Evolutionary conservation across 2,888 invertebrate species (phyloP).

Genomic region (Sisyra nigra): DNA sequence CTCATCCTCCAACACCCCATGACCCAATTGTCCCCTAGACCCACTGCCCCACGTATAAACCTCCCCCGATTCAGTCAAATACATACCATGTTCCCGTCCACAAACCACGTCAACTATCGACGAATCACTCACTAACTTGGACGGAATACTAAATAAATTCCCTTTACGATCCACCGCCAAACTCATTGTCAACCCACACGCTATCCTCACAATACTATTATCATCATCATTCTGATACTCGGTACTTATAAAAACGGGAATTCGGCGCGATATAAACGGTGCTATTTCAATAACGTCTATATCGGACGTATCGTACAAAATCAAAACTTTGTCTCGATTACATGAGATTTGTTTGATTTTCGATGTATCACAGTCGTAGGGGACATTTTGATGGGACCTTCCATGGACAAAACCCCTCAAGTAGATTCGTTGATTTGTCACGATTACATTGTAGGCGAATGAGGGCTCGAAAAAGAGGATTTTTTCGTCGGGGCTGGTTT

Average conservation of each 20-base stretch:
- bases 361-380: slow-evolving; percentile 2
- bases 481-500: slow-evolving; percentile 1
- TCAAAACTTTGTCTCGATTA: slow-evolving; percentile 18
- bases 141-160: slow-evolving; percentile 43
- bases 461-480: neutral
- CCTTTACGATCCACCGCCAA: slow-evolving; percentile 31
- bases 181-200: slow-evolving; percentile 29
- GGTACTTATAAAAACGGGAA: slow-evolving; percentile 15
- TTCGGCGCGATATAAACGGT: slow-evolving; percentile 11
- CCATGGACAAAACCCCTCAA: slow-evolving; percentile 5
- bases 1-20: slow-evolving; percentile 47
- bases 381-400: neutral
- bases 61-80: slow-evolving; percentile 50
- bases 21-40: slow-evolving; percentile 76
- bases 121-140: slow-evolving; percentile 35
- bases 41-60: slow-evolving; percentile 76
- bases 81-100: slow-evolving; percentile 67
- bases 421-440: neutral
- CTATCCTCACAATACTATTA: slow-evolving; percentile 26
- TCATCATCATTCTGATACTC: slow-evolving; percentile 11
- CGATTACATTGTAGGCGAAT: slow-evolving; percentile 1
- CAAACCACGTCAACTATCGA: slow-evolving; percentile 48
- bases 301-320: slow-evolving; percentile 17
- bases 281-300: slow-evolving; percentile 17
- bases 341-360: slow-evolving; percentile 14